phyloP scores from a whole-genome alignment of 2,888 invertebrate genomes.

The Clusia tigrina region DNA sequence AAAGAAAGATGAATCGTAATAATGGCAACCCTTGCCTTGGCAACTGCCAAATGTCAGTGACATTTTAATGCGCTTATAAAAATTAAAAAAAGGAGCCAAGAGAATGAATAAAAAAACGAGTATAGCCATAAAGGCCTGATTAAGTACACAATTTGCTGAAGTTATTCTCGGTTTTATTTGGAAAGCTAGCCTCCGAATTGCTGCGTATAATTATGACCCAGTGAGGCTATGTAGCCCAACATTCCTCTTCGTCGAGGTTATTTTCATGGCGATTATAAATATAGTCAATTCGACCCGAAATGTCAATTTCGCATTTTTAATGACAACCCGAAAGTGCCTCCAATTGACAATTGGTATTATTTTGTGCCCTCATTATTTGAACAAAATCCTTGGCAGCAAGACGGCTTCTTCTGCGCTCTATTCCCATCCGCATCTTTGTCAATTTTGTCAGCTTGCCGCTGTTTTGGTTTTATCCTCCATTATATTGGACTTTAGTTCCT shows the following conservation, averaged over 20 bases:
- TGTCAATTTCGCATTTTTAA: constrained; percentile 2
- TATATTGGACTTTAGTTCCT: not conserved
- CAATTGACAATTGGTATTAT: not conserved
- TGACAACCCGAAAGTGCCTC: not conserved
- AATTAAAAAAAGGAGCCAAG: constrained; percentile 33
- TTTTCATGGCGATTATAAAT: not conserved
- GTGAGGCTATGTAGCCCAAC: not conserved
- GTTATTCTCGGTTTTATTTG: not conserved
- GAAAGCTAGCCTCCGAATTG: not conserved
- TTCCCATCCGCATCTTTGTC: not conserved
- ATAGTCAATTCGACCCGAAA: not conserved
- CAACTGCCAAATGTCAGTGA: constrained; percentile 49
- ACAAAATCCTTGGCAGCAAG: no score
- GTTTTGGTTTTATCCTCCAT: not conserved
- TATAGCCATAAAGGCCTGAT: not conserved
- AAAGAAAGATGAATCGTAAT: not conserved
- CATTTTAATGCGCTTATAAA: constrained; percentile 57
- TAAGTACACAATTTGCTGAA: not conserved
- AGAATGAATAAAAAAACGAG: not conserved
- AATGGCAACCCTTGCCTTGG: constrained; percentile 3
- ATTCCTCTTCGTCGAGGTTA: not conserved
- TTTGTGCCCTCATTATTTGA: not conserved
- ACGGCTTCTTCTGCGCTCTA: no score
- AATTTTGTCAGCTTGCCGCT: not conserved
- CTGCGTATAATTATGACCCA: not conserved